A percentile compares a stretch with the other conserved stretches of the same genome.
These are phyloP conservation scores for Sceloporus tristichus DNA, from an alignment of 2,113 vertebrate genomes.

Conservation along the genomic window DNA sequence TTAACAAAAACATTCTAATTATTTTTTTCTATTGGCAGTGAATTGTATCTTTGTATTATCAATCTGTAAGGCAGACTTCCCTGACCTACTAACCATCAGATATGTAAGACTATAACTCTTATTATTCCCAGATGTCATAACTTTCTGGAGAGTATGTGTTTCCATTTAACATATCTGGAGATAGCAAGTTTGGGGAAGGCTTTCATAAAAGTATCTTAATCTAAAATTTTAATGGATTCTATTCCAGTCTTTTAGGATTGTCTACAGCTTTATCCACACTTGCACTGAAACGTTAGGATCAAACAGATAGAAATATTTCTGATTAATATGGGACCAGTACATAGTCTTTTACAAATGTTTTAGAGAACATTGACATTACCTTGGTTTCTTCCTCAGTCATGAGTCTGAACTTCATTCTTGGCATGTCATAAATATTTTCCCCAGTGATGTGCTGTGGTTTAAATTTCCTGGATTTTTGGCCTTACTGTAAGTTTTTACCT, in stretches of 20 bases:
- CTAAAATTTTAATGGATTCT: background rate
- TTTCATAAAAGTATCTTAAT: no score
- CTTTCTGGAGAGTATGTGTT: no score
- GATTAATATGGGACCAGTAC: background rate
- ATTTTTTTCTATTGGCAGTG: no score
- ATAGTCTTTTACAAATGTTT: conserved; percentile 14
- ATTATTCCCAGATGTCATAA: no score
- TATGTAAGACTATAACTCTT: no score
- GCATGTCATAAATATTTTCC: background rate
- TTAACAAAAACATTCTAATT: no score
- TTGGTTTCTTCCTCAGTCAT: background rate
- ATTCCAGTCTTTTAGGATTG: background rate
- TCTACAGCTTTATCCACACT: background rate
- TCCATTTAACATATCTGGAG: no score
- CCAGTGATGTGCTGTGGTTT: background rate
- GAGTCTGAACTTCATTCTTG: background rate
- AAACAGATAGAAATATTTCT: background rate
- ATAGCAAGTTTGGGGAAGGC: background rate
- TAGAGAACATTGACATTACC: background rate
- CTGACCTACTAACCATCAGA: no score
- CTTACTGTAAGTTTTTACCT: background rate
- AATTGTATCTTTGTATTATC: no score
- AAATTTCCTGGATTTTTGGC: background rate
- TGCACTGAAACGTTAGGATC: background rate
- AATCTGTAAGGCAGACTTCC: no score